Percentiles rank a stretch among this genome's conserved stretches.
These are phyloP conservation scores for Cliona cf. orientalis DNA, from an alignment of 37 sponge, comb jelly and placozoan genomes.

Conservation along the genomic window DNA sequence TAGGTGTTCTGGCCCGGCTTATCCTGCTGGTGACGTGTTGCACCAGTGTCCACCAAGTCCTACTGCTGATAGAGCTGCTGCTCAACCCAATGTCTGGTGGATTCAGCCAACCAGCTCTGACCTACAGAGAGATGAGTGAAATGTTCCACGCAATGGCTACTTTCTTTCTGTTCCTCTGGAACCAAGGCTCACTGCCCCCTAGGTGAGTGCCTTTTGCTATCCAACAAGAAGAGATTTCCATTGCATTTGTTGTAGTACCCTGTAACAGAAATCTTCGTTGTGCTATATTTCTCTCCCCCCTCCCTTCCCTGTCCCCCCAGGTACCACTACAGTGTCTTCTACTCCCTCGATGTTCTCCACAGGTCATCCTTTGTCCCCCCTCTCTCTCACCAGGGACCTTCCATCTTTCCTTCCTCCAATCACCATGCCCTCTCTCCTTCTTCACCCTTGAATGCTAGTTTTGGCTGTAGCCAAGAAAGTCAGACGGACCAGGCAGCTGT, in stretches of 20 bases:
- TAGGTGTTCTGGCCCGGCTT: neutral
- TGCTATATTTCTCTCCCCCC: slow-evolving; percentile 6
- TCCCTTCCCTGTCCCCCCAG: neutral
- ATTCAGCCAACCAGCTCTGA: neutral
- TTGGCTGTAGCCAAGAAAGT: no score
- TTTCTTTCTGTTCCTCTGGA: neutral
- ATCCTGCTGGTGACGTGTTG: neutral
- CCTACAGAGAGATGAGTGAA: neutral
- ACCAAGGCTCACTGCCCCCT: neutral
- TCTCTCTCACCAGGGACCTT: neutral
- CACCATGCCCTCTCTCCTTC: neutral
- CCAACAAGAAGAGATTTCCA: neutral
- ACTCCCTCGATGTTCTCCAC: neutral
- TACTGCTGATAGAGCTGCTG: neutral
- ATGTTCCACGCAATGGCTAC: neutral
- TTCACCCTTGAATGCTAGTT: no score
- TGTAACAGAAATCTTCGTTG: no score
- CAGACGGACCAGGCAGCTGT: no score
- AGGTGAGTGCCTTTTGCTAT: neutral
- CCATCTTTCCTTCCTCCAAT: neutral
- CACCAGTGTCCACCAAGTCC: neutral
- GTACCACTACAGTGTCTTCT: neutral
- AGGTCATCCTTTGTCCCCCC: neutral
- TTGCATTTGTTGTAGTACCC: no score
- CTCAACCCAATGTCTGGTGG: neutral